Conservation (phyloP, 1,140 invertebrate species). For the Vollenhovia emeryi region DNA sequence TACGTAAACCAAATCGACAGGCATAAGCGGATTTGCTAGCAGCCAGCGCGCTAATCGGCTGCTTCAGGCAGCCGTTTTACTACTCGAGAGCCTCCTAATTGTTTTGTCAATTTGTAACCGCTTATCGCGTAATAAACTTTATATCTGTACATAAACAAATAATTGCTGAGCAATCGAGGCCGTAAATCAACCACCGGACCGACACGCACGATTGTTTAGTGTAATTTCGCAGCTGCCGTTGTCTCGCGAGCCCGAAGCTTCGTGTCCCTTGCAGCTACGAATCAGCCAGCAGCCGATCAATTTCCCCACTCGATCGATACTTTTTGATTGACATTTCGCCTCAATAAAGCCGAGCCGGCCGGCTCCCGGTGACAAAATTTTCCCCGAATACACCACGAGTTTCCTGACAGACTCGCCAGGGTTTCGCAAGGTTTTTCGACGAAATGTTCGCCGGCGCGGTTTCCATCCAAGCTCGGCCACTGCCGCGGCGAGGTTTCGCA, state of each 20-base stretch:
- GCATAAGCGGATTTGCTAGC: slow-evolving; percentile 17
- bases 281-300: background rate
- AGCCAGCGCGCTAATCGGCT: background rate
- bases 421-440: slow-evolving; percentile 6
- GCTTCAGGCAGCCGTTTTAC: background rate
- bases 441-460: slow-evolving; percentile 19
- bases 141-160: background rate
- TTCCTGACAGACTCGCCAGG: background rate
- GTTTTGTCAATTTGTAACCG: slow-evolving; percentile 6
- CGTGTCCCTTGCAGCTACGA: background rate
- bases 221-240: slow-evolving; percentile 1
- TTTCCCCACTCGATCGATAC: background rate
- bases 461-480: slow-evolving; percentile 31
- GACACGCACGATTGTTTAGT: background rate
- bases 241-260: background rate
- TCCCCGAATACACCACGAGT: background rate
- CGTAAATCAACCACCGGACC: background rate
- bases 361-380: background rate
- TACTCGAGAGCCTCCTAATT: background rate
- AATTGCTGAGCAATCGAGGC: background rate
- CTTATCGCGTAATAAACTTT: background rate
- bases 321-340: background rate
- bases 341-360: background rate
- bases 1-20: slow-evolving; percentile 24
- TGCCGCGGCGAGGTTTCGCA: slow-evolving; percentile 54